Evolutionary conservation across 2,888 invertebrate species (phyloP).

Genomic region (Drosophila antonietae): DNA sequence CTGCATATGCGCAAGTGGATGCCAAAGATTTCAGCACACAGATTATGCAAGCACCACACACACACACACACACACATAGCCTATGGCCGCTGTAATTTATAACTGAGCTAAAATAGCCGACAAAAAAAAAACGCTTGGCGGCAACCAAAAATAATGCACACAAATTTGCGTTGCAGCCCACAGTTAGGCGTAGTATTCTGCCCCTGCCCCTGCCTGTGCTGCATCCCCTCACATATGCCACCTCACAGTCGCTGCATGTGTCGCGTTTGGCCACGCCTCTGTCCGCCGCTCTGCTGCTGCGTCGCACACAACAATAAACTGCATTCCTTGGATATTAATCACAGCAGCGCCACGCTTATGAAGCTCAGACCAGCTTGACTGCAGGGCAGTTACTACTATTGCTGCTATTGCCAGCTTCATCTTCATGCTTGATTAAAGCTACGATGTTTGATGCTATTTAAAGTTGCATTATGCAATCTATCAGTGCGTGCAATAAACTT

Average conservation of each 20-base stretch:
- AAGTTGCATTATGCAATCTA: background rate
- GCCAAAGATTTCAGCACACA: constrained; percentile 72
- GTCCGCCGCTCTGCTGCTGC: constrained; percentile 17
- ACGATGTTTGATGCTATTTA: constrained; percentile 10
- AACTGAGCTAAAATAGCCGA: constrained; percentile 74
- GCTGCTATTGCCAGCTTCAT: constrained; percentile 13
- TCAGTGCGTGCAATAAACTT: background rate
- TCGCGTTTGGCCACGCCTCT: constrained; percentile 57
- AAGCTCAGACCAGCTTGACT: constrained; percentile 34
- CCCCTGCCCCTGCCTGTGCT: background rate
- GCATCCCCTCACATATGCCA: constrained; percentile 27
- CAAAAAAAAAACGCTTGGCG: constrained; percentile 67
- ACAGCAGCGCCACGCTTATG: constrained; percentile 67
- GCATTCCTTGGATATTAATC: constrained; percentile 78
- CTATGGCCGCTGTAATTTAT: constrained; percentile 72
- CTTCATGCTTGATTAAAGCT: background rate
- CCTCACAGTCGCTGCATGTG: constrained; percentile 29
- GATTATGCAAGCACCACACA: constrained; percentile 66
- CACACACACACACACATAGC: constrained; percentile 38
- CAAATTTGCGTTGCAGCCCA: constrained; percentile 66
- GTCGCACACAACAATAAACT: constrained; percentile 70
- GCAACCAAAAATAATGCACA: constrained; percentile 70
- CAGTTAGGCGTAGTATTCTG: constrained; percentile 19
- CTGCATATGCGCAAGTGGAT: constrained; percentile 69
- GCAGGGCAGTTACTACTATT: constrained; percentile 14